Evolutionary conservation across 2,888 invertebrate species (phyloP), one percentile per base, ranked within the genome.

Genomic region (Trissolcus brochymenae): DNA sequence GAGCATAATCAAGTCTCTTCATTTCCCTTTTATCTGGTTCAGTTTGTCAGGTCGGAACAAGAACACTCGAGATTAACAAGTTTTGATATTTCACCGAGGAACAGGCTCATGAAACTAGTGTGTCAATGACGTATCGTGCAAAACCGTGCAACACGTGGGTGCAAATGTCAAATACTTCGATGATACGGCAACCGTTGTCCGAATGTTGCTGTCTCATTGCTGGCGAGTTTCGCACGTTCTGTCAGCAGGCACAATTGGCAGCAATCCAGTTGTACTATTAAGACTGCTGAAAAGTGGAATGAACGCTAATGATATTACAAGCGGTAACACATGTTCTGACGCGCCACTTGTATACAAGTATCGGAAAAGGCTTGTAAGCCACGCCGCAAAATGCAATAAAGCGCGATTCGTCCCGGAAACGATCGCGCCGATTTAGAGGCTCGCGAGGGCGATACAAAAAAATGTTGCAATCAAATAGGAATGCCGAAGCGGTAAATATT

Each of bases 231-330:
- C 3, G 4, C 46, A 14, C 11, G 46, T 4, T 6, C 25, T 25
- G 25, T 25, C 25, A 25, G 4, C 25, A 4, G 16, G 46, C 43
- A 1, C 16, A 17, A 56, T 62, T 68, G 72, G 67, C 67, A 59
- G 43, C 21, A 17, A 41, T 72, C 72, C 72, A 72, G 46, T 59
- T 35, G 17, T 40, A 43, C 9, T 40, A 53, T 59, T 57, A 51
- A 56, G 57, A 56, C 29, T 43, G 59, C 59, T 53, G 61, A 50
- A 67, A 64, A 68, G 72, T 77, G 55, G 59, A 73, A 68, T 70
- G 60, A 73, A 64, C 72, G 56, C 49, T 72, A 73, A 73, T 73
- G 68, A 68, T 55, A 77, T 73, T 77, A 68, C 77, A 65, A 77
- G 50, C 49, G 19, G 19, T 25, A 53, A 65, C 65, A 73, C 50